phyloP scores from a whole-genome alignment of 2,797 vertebrate species.

The Selene dorsalis region DNA sequence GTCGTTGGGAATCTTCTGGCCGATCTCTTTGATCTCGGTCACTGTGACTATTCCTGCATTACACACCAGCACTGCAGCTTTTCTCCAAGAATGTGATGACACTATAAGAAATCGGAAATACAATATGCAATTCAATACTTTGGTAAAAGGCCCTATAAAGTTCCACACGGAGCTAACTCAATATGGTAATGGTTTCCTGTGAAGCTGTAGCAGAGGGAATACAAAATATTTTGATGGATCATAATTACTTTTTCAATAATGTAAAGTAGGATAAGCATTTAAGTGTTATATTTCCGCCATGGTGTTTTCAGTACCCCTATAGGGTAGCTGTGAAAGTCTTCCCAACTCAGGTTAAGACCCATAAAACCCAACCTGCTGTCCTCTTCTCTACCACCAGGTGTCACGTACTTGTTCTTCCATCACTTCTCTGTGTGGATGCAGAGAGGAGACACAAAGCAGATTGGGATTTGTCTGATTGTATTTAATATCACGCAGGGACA shows the following conservation, averaged over 20 bases:
- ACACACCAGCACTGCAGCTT: neutral
- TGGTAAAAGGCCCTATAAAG: no score
- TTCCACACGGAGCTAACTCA: no score
- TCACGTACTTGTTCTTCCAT: neutral
- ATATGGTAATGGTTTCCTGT: neutral
- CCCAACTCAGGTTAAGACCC: neutral
- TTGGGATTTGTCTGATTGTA: neutral
- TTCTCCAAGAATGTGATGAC: neutral
- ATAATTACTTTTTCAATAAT: no score
- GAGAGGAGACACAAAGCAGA: neutral
- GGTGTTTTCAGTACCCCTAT: neutral
- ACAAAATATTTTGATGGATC: neutral
- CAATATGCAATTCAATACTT: neutral
- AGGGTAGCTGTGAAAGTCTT: neutral
- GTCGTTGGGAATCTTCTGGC: neutral
- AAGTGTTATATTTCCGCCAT: no score
- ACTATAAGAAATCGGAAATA: neutral
- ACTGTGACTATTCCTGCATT: neutral
- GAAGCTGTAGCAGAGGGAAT: neutral
- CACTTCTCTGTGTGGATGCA: neutral
- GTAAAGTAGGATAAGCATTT: no score
- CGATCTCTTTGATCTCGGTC: no score
- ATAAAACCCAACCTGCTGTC: neutral
- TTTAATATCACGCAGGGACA: neutral
- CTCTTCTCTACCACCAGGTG: neutral